A percentile compares a stretch with the other conserved stretches of the same genome.
Conservation (phyloP, 2,113 vertebrate species). For the Indicator maculatus region DNA sequence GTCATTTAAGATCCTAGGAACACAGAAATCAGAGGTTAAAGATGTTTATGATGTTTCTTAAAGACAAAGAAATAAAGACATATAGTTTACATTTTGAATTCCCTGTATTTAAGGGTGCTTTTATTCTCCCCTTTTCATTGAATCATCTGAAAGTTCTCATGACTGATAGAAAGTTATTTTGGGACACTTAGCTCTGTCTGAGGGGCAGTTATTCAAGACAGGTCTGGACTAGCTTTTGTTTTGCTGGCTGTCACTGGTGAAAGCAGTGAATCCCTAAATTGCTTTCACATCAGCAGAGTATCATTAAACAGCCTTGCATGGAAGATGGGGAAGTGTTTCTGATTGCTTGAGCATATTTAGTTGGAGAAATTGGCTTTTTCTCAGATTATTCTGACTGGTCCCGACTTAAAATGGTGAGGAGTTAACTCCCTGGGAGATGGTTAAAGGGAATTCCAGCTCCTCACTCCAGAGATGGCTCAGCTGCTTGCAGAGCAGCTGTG, state of each 20-base stretch:
- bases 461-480: background rate
- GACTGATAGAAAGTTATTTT: background rate
- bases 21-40: background rate
- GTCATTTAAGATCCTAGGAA: background rate
- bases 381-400: background rate
- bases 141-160: background rate
- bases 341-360: background rate
- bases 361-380: background rate
- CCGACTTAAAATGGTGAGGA: background rate
- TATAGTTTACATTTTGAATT: background rate
- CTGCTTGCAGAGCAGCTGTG: constrained; percentile 43
- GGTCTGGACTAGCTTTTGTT: background rate
- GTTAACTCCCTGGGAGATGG: background rate
- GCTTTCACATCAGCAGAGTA: background rate
- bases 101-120: background rate
- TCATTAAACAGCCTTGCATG: background rate
- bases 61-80: background rate
- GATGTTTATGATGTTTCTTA: background rate
- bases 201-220: background rate
- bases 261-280: background rate
- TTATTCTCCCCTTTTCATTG: background rate
- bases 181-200: background rate
- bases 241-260: background rate
- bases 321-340: background rate
- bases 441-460: background rate